These are phyloP conservation scores for Tetraneura akinire DNA, from an alignment of 1,140 invertebrate species.

Conservation along the genomic window DNA sequence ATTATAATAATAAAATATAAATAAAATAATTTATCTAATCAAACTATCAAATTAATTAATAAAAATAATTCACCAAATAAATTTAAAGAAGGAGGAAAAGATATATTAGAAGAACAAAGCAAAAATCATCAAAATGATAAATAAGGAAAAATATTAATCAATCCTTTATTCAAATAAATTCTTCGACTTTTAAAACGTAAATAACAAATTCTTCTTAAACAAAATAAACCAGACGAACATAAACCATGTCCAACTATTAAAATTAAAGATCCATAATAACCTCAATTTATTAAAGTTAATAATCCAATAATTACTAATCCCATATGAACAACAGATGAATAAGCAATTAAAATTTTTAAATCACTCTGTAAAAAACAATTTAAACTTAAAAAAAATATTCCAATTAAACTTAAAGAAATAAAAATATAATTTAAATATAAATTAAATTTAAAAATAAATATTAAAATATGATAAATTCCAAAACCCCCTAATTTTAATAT, in stretches of 20 bases:
- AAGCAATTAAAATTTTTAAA: slow-evolving; percentile 1
- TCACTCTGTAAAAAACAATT: neutral
- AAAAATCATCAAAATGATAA: slow-evolving; percentile 4
- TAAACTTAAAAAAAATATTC: neutral
- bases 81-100: slow-evolving; percentile 16
- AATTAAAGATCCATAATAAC: neutral
- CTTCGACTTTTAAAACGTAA: slow-evolving; percentile 11
- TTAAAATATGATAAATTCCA: neutral
- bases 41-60: neutral
- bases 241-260: slow-evolving; percentile 6
- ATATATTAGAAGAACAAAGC: slow-evolving; percentile 8
- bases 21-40: neutral
- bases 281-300: neutral
- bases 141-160: slow-evolving; percentile 4
- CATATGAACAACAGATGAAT: neutral
- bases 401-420: neutral
- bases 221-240: slow-evolving; percentile 12
- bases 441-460: neutral
- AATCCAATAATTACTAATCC: neutral
- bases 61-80: slow-evolving; percentile 6
- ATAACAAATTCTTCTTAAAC: slow-evolving; percentile 16
- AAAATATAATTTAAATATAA: neutral
- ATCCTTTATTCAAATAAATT: neutral
- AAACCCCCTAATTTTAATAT: neutral
- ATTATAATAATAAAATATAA: neutral